phyloP scores from a whole-genome alignment of 2,113 vertebrate species.

The Herpetotheres cachinnans region DNA sequence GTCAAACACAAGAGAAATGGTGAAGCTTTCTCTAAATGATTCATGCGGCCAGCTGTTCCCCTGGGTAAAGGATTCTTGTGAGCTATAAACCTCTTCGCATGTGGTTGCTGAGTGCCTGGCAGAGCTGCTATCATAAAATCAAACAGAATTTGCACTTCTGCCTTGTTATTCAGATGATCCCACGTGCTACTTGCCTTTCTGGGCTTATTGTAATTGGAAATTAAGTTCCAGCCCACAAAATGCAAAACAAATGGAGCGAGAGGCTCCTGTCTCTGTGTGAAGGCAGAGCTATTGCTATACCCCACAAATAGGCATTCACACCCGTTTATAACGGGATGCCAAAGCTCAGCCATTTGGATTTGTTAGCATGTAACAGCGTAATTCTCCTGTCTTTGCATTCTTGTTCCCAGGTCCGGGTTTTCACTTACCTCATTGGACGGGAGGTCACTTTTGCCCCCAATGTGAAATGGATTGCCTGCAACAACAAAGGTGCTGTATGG shows the following conservation, averaged over 20 bases:
- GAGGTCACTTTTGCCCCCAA: conserved; percentile 91
- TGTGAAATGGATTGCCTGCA: conserved; percentile 95
- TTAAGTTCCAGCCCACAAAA: conserved; percentile 11
- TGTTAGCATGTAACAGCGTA: neutral
- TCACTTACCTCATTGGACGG: conserved; percentile 94
- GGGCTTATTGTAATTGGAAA: neutral
- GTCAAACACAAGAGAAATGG: neutral
- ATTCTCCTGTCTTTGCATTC: neutral
- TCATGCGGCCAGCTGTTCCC: neutral
- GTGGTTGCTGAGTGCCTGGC: neutral
- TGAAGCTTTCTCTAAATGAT: neutral
- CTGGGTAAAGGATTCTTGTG: neutral
- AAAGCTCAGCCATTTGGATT: neutral
- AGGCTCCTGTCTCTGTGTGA: neutral
- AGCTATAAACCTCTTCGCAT: neutral
- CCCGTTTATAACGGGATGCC: neutral
- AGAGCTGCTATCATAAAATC: neutral
- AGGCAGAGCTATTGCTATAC: neutral
- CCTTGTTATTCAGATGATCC: conserved; percentile 1
- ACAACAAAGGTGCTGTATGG: conserved; percentile 87
- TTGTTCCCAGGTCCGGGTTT: conserved; percentile 85
- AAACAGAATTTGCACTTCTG: conserved; percentile 4
- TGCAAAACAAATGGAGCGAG: neutral
- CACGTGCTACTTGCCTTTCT: neutral
- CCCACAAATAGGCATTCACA: neutral